These are phyloP conservation scores for Pelecanoides urinatrix DNA, from an alignment of 2,113 vertebrate species.

Conservation along the genomic window DNA sequence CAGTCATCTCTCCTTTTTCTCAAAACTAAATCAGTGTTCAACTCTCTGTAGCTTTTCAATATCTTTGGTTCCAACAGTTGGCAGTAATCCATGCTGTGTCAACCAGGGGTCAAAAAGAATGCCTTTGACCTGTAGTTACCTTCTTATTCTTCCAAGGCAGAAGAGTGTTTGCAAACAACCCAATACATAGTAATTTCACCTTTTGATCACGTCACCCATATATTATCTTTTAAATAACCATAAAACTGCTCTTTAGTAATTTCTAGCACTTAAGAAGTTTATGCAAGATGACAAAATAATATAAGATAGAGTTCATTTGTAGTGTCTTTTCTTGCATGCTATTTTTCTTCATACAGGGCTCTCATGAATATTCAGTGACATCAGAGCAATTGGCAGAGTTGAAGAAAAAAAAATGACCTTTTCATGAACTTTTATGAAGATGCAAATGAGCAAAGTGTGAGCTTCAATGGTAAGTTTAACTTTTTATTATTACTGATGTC, in stretches of 20 bases:
- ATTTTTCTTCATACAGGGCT: background rate
- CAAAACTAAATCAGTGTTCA: background rate
- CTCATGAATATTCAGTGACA: background rate
- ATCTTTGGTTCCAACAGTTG: background rate
- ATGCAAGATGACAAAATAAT: background rate
- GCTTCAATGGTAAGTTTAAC: slow-evolving; percentile 32
- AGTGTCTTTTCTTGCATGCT: background rate
- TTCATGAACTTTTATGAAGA: background rate
- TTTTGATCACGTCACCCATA: background rate
- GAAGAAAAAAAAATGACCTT: background rate
- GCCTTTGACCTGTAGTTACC: background rate
- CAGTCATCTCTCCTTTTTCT: background rate
- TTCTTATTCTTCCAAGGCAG: background rate
- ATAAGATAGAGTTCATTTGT: background rate
- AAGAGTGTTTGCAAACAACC: background rate
- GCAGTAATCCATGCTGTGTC: background rate
- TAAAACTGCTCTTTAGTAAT: background rate
- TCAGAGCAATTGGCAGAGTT: background rate
- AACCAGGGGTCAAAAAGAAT: background rate
- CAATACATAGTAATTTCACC: background rate
- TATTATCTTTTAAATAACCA: background rate
- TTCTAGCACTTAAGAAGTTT: background rate
- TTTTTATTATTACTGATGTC: background rate
- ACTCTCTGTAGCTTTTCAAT: background rate
- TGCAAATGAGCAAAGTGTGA: background rate